Base-by-base conservation (phyloP, 2,888 invertebrate species). In the Ormyrus pomaceus region DNA sequence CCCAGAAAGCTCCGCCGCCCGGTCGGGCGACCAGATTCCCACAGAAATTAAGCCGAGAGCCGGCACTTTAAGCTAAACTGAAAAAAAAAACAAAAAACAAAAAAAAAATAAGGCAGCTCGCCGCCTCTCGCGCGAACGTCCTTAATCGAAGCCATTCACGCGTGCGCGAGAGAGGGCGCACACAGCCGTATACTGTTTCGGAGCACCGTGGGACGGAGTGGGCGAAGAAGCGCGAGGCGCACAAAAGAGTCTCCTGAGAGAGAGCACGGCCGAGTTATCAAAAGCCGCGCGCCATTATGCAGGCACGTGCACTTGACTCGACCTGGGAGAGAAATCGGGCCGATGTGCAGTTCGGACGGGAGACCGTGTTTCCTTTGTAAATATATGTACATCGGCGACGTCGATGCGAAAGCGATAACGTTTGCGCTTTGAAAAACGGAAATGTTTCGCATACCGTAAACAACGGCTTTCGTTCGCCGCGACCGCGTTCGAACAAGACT, bases 211-310 rank as follows among this genome's bases (percentile, higher is more conserved):
- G 73, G 80, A 80, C 84, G 66, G 34, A 9, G 46, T 82, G 51
- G 56, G 69, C 87, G 89, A 89, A 88, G 88, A 88, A 88, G 81
- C 62, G 46, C 85, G 82, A 85, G 87, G 87, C 86, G 85, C 87
- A 88, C 87, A 80, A 72, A 77, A 77, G 87, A 34, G 78, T 45
- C 74, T 56, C 76, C 11, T 53, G 59, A 69, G 75, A 71, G 69
- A 34, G 46, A 34, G 46, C 34, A 61, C 46, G 64, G 7, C 50
- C 9, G 59, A n/a, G 61, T n/a, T 68, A 51, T 62, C 51, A 13
- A 65, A 66, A 56, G 62, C 13, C n/a, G 34, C 3, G 34, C 34
- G 34, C 3, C 34, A 34, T 34, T 34, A 34, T 4, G 34, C 34
- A 34, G 34, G 34, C 34, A 34, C 34, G 34, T 4, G 34, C 34